These are phyloP conservation scores for Molanna angustata DNA, from an alignment of 2,888 invertebrate genomes.

Conservation along the genomic window DNA sequence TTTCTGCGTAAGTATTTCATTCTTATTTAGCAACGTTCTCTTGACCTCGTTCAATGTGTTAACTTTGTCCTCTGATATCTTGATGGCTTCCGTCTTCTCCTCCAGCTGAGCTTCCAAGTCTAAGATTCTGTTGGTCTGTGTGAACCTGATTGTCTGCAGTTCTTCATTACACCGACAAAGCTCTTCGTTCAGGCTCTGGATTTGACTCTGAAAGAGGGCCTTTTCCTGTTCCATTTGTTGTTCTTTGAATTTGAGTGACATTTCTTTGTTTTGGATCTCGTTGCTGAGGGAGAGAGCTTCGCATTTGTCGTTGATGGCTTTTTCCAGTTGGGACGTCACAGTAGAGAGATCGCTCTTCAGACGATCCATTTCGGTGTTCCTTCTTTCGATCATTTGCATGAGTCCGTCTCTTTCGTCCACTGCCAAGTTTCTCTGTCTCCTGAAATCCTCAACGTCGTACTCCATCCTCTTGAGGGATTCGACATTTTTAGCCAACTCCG, in stretches of 20 bases:
- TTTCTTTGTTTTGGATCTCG: constrained; percentile 77
- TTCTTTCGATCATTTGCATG: constrained; percentile 66
- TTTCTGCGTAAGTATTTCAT: constrained; percentile 67
- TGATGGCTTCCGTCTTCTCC: constrained; percentile 76
- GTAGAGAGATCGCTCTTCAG: constrained; percentile 66
- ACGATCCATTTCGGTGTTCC: constrained; percentile 70
- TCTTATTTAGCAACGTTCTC: constrained; percentile 62
- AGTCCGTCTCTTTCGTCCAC: constrained; percentile 75
- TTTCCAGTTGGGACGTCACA: constrained; percentile 68
- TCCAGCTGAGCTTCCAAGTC: constrained; percentile 72
- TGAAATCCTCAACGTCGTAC: constrained; percentile 62
- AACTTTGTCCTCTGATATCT: constrained; percentile 66
- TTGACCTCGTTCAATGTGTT: constrained; percentile 67
- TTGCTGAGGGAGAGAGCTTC: constrained; percentile 77
- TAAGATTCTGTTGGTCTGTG: constrained; percentile 64
- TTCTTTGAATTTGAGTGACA: constrained; percentile 76
- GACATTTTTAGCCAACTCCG: constrained; percentile 63
- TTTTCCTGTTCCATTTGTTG: constrained; percentile 82
- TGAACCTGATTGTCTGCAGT: constrained; percentile 71
- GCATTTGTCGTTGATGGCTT: constrained; percentile 77
- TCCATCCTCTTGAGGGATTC: constrained; percentile 63
- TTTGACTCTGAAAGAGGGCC: constrained; percentile 71
- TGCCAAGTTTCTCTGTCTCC: constrained; percentile 67
- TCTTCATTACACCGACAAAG: constrained; percentile 75
- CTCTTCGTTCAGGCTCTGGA: constrained; percentile 74